phyloP scores from a whole-genome alignment of 2,888 invertebrate species.

The Hylaea fasciaria region DNA sequence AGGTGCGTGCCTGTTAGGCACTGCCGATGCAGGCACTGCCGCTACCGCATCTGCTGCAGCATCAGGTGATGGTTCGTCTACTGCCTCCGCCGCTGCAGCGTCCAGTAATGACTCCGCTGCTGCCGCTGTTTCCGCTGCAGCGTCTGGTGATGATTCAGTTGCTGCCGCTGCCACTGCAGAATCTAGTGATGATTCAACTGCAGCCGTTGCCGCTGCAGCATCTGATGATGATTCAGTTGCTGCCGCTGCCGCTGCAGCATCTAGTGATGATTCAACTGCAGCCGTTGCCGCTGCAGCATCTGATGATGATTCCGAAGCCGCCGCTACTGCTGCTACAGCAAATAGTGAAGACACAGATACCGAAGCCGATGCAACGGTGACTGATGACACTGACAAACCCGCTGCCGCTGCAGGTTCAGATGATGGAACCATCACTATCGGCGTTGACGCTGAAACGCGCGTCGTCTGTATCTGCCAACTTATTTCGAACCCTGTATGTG shows the following conservation, averaged over 20 bases:
- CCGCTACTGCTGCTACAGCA: conserved; percentile 12
- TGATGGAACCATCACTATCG: neutral
- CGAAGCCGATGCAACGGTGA: neutral
- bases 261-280: neutral
- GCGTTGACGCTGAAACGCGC: conserved; percentile 2
- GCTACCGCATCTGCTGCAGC: conserved; percentile 6
- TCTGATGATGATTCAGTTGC: conserved; percentile 5
- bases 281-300: neutral
- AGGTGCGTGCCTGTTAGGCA: neutral
- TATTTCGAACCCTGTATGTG: conserved; percentile 49
- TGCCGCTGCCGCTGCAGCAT: conserved; percentile 9
- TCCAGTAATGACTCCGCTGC: conserved; percentile 3
- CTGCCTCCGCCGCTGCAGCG: conserved; percentile 3
- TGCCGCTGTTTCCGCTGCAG: conserved; percentile 7
- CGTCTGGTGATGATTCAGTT: neutral
- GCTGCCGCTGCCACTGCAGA: conserved; percentile 5
- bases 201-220: conserved; percentile 3
- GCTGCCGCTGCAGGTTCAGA: conserved; percentile 5
- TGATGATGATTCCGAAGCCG: neutral
- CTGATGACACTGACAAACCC: neutral
- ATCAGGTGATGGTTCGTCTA: neutral
- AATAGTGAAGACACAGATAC: neutral
- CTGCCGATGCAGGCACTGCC: neutral
- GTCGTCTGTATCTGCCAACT: conserved; percentile 29
- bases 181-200: neutral